phyloP scores from a whole-genome alignment of 2,888 invertebrate genomes.

The Epicampocera succincta region DNA sequence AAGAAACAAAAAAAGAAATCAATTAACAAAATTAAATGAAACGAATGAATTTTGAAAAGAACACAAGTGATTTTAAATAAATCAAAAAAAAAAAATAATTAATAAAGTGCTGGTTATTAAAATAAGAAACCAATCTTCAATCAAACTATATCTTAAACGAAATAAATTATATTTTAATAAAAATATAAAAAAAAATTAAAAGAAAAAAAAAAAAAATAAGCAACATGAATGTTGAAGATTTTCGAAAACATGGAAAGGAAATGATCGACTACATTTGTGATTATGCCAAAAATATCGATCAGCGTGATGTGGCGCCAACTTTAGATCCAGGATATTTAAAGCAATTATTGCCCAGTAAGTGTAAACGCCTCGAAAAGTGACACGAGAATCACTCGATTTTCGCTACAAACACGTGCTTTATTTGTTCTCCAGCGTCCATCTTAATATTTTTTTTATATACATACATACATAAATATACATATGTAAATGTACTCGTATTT shows the following conservation, averaged over 20 bases:
- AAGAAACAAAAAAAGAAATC: background rate
- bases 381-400: background rate
- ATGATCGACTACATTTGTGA: conserved; percentile 93
- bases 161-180: conserved; percentile 12
- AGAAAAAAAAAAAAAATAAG: conserved; percentile 26
- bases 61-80: background rate
- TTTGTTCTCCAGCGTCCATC: background rate
- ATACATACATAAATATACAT: conserved; percentile 16
- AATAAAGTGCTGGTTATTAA: too few species aligned
- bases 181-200: conserved; percentile 20
- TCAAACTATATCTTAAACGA: conserved; percentile 7
- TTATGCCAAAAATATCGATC: conserved; percentile 86
- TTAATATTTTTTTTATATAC: conserved; percentile 1
- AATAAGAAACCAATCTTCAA: background rate
- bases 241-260: conserved; percentile 88
- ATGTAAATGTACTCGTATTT: too few species aligned
- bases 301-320: conserved; percentile 88
- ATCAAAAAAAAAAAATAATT: too few species aligned
- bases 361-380: conserved; percentile 15
- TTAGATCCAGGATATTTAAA: conserved; percentile 90
- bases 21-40: conserved; percentile 24
- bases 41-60: conserved; percentile 16
- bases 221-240: conserved; percentile 89
- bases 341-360: conserved; percentile 84
- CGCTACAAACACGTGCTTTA: conserved; percentile 27